These are phyloP conservation scores for Podarcis lilfordi DNA, from an alignment of 2,797 vertebrate species.

Conservation along the genomic window DNA sequence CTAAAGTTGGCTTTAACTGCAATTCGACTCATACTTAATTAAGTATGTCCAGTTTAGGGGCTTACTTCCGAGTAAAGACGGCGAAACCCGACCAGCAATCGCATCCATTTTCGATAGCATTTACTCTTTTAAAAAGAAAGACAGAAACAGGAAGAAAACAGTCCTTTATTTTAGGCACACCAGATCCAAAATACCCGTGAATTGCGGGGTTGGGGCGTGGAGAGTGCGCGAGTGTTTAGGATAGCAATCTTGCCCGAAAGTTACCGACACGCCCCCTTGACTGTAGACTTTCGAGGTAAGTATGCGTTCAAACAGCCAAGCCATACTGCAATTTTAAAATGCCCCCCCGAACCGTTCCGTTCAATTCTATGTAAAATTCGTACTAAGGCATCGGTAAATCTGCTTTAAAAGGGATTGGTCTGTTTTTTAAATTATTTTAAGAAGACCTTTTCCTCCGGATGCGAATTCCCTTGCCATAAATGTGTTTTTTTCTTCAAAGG, in stretches of 20 bases:
- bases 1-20: neutral
- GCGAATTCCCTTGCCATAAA: neutral
- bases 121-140: neutral
- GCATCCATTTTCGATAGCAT: too few relatives aligned
- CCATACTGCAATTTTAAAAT: neutral
- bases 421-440: neutral
- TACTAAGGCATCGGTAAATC: neutral
- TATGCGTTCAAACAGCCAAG: neutral
- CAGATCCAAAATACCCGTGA: too few relatives aligned
- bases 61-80: neutral
- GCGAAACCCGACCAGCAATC: too few relatives aligned
- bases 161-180: neutral
- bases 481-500: neutral
- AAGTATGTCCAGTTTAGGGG: neutral
- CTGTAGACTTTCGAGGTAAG: neutral
- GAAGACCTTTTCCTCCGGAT: neutral
- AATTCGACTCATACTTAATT: neutral
- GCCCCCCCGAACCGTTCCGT: too few relatives aligned
- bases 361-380: neutral
- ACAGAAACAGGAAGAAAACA: neutral
- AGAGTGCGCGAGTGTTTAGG: neutral
- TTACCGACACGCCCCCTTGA: too few relatives aligned
- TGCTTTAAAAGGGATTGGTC: neutral
- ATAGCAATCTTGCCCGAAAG: neutral
- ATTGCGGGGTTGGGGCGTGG: too few relatives aligned